Base-by-base conservation (phyloP, 2,797 vertebrate species). In the Borostomias antarcticus region DNA sequence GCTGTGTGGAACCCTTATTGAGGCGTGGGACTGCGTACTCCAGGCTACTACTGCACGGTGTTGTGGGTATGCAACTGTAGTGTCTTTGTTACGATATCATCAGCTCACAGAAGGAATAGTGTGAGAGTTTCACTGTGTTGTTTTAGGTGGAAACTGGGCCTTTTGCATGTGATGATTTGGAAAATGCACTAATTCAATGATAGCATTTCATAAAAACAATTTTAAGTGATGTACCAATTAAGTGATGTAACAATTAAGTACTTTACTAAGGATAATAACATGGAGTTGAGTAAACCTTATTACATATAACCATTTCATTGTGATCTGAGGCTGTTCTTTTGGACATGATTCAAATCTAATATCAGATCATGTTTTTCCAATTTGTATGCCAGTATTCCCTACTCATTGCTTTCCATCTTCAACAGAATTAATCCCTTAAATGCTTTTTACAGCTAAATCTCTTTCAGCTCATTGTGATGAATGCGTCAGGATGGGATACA, bases 361-460 rank as follows among this genome's bases (percentile, higher is more conserved):
- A 37, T 28, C n/a, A 62, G 33, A n/a, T n/a, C 40, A 43, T 43
- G 40, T 17, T 43, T 43, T 43, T 17, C 40, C 15, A 43, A 17
- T 5, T 1, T 43, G 40, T 40, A 21, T 50, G 62, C 63, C 72
- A 69, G 50, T 33, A 35, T 40, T 62, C 58, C 53, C 65, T 60
- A 58, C 25, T 59, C 30, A 61, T 40, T 50, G 4, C 53, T 67
- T 73, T 74, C 67, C 57, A 69, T 65, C 72, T 75, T 79, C 63
- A 81, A 66, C 63, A 68, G 53, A 23, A 40, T 56, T 28, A 33
- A 62, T 58, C 58, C 70, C 51, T 52, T 66, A 48, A 61, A 71
- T 60, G 43, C 58, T n/a, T 17, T 7, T 43, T 43, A 1, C 40
- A 15, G 40, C 64, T 65, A 32, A 28, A 74, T 33, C 40, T 52